phyloP scores from a whole-genome alignment of 2,888 invertebrate species.

The Rhabditoides inermis region DNA sequence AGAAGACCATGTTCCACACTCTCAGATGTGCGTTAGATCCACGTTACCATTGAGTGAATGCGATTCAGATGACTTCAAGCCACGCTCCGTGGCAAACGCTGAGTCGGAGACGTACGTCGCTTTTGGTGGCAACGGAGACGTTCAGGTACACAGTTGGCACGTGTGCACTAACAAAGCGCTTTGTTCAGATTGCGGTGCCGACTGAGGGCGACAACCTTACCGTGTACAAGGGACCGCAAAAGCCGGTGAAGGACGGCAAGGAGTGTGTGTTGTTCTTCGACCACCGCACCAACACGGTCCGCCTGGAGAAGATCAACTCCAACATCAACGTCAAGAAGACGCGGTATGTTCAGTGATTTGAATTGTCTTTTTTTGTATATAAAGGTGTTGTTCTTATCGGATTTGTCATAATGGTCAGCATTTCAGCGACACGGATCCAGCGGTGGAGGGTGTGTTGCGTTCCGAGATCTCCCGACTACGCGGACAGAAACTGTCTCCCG shows the following conservation, averaged over 20 bases:
- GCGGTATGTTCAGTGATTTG: conserved; percentile 16
- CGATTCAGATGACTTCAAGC: conserved; percentile 47
- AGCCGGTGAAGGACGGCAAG: conserved; percentile 39
- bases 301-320: conserved; percentile 38
- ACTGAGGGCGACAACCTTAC: conserved; percentile 36
- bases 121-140: conserved; percentile 33
- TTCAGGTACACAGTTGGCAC: conserved; percentile 27
- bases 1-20: conserved; percentile 24
- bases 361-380: background rate
- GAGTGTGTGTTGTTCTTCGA: conserved; percentile 47
- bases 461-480: conserved; percentile 6
- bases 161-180: background rate
- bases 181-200: conserved; percentile 32
- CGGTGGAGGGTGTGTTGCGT: conserved; percentile 6
- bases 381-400: background rate
- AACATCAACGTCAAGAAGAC: conserved; percentile 46
- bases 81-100: conserved; percentile 33
- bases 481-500: no score
- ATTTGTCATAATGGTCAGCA: background rate
- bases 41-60: background rate
- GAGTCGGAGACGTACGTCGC: conserved; percentile 41
- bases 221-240: conserved; percentile 43
- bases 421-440: conserved; percentile 24
- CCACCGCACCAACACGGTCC: conserved; percentile 26
- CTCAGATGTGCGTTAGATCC: conserved; percentile 25